Evolutionary conservation across 2,113 vertebrate genomes (phyloP), one percentile per base, ranked within the genome.

Genomic region (Macquaria australasica): DNA sequence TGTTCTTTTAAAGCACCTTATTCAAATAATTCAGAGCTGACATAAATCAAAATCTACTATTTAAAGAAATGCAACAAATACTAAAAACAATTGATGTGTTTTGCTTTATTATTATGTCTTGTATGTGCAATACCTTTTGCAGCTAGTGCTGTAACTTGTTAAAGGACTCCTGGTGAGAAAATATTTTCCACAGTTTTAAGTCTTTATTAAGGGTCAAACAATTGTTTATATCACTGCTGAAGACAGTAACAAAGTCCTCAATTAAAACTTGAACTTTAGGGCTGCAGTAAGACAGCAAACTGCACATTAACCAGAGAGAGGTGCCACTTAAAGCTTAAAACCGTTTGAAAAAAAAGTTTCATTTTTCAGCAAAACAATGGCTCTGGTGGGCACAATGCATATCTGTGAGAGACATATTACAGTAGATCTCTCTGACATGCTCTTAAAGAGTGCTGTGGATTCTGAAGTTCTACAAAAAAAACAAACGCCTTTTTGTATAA

Each of bases 361-460:
- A 77, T 50, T 78, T 78, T 48, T 2, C 11, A 21, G 18, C 14
- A 72, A 75, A 67, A 79, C 34, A 79, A 59, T 31, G 23, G 23
- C 51, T 63, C 55, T 70, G 34, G 2, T 34, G 34, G 60, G 15
- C 23, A 55, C 9, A 77, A 34, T 2, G 50, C 20, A 48, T 21
- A 56, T 25, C 39, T 25, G 21, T 67, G 51, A 18, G 5, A 34
- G 16, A 23, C 48, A 51, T 25, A 31, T 56, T 14, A 59, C 28
- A 10, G 28, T 5, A 20, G 14, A 21, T 41, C 34, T 41, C 34
- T 70, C 53, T 18, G 25, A 79, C 18, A 56, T 16, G 39, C 25
- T 45, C 41, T 71, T 18, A 23, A 25, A 10, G 66, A 51, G 43
- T n/a, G 6, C 28, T 21, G 0, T 9, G 4, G 31, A 50, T 62